These are phyloP conservation scores for Danio choprae DNA, from an alignment of 2,797 vertebrate species.

Conservation along the genomic window DNA sequence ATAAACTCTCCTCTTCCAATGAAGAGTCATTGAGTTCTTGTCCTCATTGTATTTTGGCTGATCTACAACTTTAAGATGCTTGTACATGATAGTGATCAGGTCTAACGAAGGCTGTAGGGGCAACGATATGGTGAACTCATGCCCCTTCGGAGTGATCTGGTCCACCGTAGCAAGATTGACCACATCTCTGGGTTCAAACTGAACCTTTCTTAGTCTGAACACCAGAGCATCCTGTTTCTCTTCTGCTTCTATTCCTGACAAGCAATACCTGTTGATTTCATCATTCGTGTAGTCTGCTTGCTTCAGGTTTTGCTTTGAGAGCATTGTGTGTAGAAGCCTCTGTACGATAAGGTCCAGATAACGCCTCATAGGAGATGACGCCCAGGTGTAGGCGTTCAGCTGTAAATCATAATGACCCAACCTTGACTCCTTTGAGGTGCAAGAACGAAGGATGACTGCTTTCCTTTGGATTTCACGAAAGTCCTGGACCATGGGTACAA, in stretches of 20 bases:
- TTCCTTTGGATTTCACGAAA: conserved; percentile 45
- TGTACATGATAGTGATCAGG: conserved; percentile 37
- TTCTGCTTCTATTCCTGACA: conserved; percentile 9
- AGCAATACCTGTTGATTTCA: conserved; percentile 46
- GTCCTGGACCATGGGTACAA: conserved; percentile 34
- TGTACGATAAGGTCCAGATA: conserved; percentile 57
- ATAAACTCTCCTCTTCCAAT: conserved; percentile 52
- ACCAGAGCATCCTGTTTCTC: conserved; percentile 3
- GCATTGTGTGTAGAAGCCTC: conserved; percentile 47
- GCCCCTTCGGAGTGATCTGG: neutral
- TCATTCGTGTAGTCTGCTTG: conserved; percentile 4
- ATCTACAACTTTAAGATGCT: conserved; percentile 50
- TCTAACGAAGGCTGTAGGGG: neutral
- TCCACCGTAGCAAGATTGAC: conserved; percentile 42
- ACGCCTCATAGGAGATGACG: conserved; percentile 57
- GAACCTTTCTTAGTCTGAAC: neutral
- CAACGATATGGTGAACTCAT: conserved; percentile 39
- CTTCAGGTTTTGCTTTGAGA: neutral
- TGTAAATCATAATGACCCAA: conserved; percentile 54
- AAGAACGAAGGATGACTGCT: conserved; percentile 40
- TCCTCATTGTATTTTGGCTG: conserved; percentile 24
- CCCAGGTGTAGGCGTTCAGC: conserved; percentile 51
- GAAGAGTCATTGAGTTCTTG: conserved; percentile 22
- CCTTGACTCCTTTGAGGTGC: conserved; percentile 32
- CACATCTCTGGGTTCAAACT: conserved; percentile 8